Base-by-base conservation (phyloP, 2,888 invertebrate species). In the Anthrax anthrax region DNA sequence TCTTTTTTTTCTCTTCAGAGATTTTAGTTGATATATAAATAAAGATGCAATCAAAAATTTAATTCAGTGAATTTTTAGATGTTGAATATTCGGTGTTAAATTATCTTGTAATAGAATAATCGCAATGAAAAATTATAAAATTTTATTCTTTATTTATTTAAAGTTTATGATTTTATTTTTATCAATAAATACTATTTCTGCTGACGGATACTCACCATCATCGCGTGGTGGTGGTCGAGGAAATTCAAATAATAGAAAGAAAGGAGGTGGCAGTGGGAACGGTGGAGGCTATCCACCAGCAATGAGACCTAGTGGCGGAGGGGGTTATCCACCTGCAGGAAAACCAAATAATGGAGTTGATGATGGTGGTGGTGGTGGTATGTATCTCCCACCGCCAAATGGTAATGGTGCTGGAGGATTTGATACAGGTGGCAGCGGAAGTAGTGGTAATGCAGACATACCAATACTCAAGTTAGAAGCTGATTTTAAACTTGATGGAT, bases 391-490 rank as follows among this genome's bases (percentile, higher is more conserved):
- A 27, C 23, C 23, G 23, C 23, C 23, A 8, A 27, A 27, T 27
- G 23, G 23, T 8, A 27, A 17, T 13, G 49, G 49, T 27, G 39
- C 49, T 41, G 42, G 46, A 23, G 57, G 52, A 2, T 51, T 41
- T 4, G 52, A 46, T 1, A 56, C 51, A 0, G 54, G 41, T 0
- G 57, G 52, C 0, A 57, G 48, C 12, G 56, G 37, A 1, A 52
- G 53, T 1, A 57, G 55, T 0, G 57, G 56, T 3, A 62, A 55
- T 5, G 60, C 62, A 36, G 54, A 52, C 8, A 64, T 65, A 50
- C 63, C 64, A 32, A 65, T 65, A 42, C 57, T 65, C 4, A 65
- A 62, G 47, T 53, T 60, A 54, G 65, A 65, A 42, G 59, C 61
- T 0, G 61, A 63, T 55, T 53, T 67, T 4, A 64, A 60, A 43